A percentile compares a stretch with the other conserved stretches of the same genome.
Evolutionary conservation across 2,888 invertebrate genomes (phyloP).

Genomic region (Parnassius glacialis): DNA sequence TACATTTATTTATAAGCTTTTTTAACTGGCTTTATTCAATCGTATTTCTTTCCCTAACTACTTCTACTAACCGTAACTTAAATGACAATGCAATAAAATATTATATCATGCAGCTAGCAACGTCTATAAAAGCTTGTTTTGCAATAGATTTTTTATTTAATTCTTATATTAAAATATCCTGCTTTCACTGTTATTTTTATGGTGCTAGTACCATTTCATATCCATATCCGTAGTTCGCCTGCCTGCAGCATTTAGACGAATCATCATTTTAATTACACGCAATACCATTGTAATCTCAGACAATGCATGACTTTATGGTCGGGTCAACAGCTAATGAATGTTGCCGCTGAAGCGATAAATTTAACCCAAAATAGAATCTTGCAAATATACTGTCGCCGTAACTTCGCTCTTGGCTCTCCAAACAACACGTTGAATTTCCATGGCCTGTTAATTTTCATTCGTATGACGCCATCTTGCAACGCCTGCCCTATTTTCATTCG

Average conservation of each 20-base stretch:
- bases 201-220: background rate
- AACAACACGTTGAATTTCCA: constrained; percentile 1
- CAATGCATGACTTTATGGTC: constrained; percentile 23
- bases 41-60: too few species aligned
- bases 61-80: too few species aligned
- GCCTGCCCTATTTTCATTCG: constrained; percentile 20
- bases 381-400: constrained; percentile 4
- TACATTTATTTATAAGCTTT: too few species aligned
- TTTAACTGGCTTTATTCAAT: too few species aligned
- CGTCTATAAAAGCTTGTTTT: too few species aligned
- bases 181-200: background rate
- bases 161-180: background rate
- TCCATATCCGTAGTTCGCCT: constrained; percentile 24
- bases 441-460: constrained; percentile 21
- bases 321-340: constrained; percentile 14
- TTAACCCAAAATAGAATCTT: constrained; percentile 21
- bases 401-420: background rate
- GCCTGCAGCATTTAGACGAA: constrained; percentile 11
- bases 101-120: too few species aligned
- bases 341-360: constrained; percentile 22
- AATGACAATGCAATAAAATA: too few species aligned
- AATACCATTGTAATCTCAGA: constrained; percentile 25
- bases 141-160: too few species aligned
- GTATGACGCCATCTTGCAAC: constrained; percentile 9
- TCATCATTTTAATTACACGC: constrained; percentile 31